Evolutionary conservation across 2,888 invertebrate species (phyloP).

Genomic region (Plusia festucae): DNA sequence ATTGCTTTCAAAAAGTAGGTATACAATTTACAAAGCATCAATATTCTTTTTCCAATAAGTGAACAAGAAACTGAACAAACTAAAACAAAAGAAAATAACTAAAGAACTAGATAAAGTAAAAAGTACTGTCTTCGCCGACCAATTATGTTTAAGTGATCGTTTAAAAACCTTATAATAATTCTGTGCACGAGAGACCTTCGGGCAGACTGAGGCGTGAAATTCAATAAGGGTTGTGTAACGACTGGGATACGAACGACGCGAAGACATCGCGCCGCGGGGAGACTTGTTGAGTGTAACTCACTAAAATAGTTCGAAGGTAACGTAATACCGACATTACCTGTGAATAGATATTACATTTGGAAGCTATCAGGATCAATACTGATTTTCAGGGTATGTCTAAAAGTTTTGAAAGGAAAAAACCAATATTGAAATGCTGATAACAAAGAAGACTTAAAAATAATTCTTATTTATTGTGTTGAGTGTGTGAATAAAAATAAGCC

Average conservation of each 20-base stretch:
- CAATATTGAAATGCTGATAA: no score
- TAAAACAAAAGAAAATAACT: conserved; percentile 34
- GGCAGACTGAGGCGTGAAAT: conserved; percentile 73
- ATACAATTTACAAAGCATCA: background rate
- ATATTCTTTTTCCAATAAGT: conserved; percentile 9
- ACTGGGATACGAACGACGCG: conserved; percentile 49
- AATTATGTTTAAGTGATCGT: conserved; percentile 56
- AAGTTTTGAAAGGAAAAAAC: conserved; percentile 8
- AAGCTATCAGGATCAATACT: conserved; percentile 28
- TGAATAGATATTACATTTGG: conserved; percentile 34
- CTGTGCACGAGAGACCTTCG: conserved; percentile 66
- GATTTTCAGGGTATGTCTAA: conserved; percentile 25
- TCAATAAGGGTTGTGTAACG: conserved; percentile 76
- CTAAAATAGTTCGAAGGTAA: conserved; percentile 42
- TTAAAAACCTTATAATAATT: conserved; percentile 69
- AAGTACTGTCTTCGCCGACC: conserved; percentile 25
- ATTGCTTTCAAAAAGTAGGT: no score
- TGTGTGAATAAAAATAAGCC: no score
- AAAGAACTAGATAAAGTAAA: no score
- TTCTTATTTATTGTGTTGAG: no score
- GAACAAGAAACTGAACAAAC: conserved; percentile 25
- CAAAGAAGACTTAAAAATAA: no score
- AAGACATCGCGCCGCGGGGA: conserved; percentile 39
- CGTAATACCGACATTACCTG: conserved; percentile 42
- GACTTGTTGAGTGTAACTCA: conserved; percentile 66